Percentiles rank a stretch among this genome's conserved stretches.
Evolutionary conservation across 92 coral and sea anemone species (phyloP).

Genomic region (Micromussa lordhowensis): DNA sequence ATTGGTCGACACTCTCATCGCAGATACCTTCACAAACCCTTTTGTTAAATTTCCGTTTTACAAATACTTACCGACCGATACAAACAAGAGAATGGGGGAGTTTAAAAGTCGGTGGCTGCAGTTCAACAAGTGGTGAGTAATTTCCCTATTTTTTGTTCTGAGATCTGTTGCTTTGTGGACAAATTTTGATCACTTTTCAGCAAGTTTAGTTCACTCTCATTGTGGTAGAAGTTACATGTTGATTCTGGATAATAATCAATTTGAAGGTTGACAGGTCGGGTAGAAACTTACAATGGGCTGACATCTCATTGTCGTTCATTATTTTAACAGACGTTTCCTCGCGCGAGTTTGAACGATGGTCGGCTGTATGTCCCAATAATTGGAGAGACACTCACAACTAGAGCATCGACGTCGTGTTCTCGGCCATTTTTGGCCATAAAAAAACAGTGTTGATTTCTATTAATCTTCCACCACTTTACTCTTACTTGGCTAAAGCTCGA

Average conservation of each 20-base stretch:
- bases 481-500: neutral
- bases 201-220: too few relatives aligned
- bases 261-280: too few relatives aligned
- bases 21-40: conserved; percentile 73
- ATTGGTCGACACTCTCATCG: conserved; percentile 49
- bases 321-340: too few relatives aligned
- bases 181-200: neutral
- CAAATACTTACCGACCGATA: conserved; percentile 65
- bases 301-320: too few relatives aligned
- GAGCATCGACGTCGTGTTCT: neutral
- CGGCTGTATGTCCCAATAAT: too few relatives aligned
- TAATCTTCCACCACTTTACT: too few relatives aligned
- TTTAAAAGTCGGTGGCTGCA: conserved; percentile 66
- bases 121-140: conserved; percentile 60
- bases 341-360: too few relatives aligned
- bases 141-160: neutral
- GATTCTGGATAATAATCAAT: too few relatives aligned
- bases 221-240: too few relatives aligned
- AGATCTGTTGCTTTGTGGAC: neutral
- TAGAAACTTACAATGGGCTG: too few relatives aligned
- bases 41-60: too few relatives aligned
- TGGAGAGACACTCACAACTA: too few relatives aligned
- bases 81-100: conserved; percentile 60
- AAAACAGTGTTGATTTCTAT: neutral
- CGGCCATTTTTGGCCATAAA: neutral